A percentile compares a stretch with the other conserved stretches of the same genome.
These are phyloP conservation scores for Lampris incognitus DNA, from an alignment of 2,113 vertebrate species.

Conservation along the genomic window DNA sequence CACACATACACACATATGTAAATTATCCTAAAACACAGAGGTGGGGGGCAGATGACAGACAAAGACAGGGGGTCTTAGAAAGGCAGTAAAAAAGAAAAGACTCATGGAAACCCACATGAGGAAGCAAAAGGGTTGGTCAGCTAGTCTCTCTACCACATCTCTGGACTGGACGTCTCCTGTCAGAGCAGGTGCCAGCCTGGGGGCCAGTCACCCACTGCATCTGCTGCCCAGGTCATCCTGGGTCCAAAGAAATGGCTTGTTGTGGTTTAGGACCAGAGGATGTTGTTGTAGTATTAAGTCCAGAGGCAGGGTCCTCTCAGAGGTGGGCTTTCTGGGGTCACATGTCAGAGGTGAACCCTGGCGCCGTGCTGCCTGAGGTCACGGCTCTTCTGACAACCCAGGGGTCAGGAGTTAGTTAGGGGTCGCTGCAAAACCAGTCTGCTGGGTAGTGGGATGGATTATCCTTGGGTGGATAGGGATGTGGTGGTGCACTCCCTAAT, in stretches of 20 bases:
- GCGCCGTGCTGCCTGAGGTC: slow-evolving; percentile 63
- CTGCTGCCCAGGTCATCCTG: background rate
- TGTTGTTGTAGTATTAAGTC: slow-evolving; percentile 19
- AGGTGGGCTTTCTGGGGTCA: slow-evolving; percentile 60
- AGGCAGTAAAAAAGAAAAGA: no score
- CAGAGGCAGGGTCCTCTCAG: slow-evolving; percentile 4
- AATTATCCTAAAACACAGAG: no score
- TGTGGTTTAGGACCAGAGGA: slow-evolving; percentile 6
- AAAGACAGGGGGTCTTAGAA: no score
- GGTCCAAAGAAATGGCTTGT: slow-evolving; percentile 1
- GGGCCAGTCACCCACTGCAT: background rate
- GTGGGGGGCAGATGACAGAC: no score
- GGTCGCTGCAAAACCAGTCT: slow-evolving; percentile 44
- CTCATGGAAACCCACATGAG: no score
- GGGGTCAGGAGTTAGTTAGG: slow-evolving; percentile 55
- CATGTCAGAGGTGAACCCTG: slow-evolving; percentile 61
- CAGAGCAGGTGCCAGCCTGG: slow-evolving; percentile 15
- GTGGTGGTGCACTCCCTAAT: background rate
- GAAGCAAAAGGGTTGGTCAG: no score
- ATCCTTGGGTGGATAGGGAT: slow-evolving; percentile 34
- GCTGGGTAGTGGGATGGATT: slow-evolving; percentile 31
- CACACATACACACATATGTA: no score
- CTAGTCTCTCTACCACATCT: background rate
- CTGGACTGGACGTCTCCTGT: background rate
- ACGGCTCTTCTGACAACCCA: slow-evolving; percentile 41